Conservation (phyloP, 2,113 vertebrate genomes). For the Mustelus asterias region DNA sequence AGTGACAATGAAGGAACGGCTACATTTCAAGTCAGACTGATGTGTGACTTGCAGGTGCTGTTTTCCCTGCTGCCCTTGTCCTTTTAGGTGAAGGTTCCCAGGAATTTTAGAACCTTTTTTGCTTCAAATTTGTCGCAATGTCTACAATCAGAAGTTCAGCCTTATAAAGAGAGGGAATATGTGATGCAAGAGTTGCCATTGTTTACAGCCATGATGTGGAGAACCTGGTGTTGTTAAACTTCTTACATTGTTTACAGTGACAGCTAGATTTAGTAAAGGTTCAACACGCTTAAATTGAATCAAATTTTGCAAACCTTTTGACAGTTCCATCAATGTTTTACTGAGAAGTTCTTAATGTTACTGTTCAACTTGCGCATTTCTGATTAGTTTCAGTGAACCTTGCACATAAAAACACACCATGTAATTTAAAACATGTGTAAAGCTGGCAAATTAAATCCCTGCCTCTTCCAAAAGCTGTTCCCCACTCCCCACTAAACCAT, state of each 20-base stretch:
- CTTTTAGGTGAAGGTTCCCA: neutral
- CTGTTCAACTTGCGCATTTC: neutral
- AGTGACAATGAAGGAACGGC: no score
- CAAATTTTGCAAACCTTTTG: neutral
- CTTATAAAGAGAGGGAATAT: neutral
- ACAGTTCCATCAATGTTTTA: neutral
- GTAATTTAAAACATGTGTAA: slow-evolving; percentile 28
- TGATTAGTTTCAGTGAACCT: slow-evolving; percentile 17
- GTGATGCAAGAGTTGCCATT: no score
- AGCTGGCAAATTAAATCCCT: slow-evolving; percentile 14
- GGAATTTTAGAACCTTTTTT: neutral
- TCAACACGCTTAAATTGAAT: neutral
- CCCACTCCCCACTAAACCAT: slow-evolving; percentile 26
- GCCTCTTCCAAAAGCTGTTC: slow-evolving; percentile 5
- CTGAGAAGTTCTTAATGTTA: slow-evolving; percentile 3
- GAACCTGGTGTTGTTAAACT: no score
- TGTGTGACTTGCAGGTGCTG: no score
- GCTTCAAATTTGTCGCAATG: neutral
- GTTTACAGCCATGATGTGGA: no score
- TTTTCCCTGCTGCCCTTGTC: no score
- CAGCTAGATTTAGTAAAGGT: neutral
- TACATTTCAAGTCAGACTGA: no score
- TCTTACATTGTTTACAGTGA: neutral
- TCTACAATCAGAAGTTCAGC: neutral
- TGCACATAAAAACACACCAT: slow-evolving; percentile 16